Conservation (phyloP, 2,888 invertebrate genomes). For the Lagria hirta region DNA sequence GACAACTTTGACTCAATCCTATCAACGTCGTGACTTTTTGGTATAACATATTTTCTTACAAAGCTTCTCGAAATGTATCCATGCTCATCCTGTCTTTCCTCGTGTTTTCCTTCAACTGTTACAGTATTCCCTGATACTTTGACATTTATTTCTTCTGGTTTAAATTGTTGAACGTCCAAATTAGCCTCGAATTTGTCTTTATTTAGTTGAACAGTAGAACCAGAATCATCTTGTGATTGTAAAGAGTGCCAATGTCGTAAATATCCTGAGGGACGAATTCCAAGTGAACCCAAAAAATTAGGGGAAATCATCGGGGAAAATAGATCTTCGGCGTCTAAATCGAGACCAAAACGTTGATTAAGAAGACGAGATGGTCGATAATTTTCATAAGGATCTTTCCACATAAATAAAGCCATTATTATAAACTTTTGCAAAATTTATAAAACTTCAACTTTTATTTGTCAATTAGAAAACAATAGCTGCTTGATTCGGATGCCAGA, state of each 20-base stretch:
- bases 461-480: no score
- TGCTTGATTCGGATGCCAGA: no score
- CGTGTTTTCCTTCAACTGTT: constrained; percentile 74
- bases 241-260: constrained; percentile 56
- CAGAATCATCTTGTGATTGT: constrained; percentile 63
- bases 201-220: constrained; percentile 55
- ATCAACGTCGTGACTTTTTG: constrained; percentile 71
- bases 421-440: no score
- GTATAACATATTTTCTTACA: constrained; percentile 70
- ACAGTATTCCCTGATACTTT: constrained; percentile 67
- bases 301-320: constrained; percentile 43
- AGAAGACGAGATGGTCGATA: constrained; percentile 41
- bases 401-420: constrained; percentile 26
- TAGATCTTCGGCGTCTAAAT: constrained; percentile 53
- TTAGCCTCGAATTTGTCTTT: constrained; percentile 11
- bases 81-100: constrained; percentile 71
- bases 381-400: constrained; percentile 16
- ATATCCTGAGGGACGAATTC: constrained; percentile 37
- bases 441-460: no score
- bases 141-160: constrained; percentile 74
- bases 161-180: constrained; percentile 64
- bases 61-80: constrained; percentile 78
- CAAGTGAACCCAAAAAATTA: constrained; percentile 33
- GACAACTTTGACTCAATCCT: constrained; percentile 74
- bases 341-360: constrained; percentile 54